A percentile compares a stretch with the other conserved stretches of the same genome.
These are phyloP conservation scores for Labeo calbasu DNA, from an alignment of 2,797 vertebrate species.

Conservation along the genomic window DNA sequence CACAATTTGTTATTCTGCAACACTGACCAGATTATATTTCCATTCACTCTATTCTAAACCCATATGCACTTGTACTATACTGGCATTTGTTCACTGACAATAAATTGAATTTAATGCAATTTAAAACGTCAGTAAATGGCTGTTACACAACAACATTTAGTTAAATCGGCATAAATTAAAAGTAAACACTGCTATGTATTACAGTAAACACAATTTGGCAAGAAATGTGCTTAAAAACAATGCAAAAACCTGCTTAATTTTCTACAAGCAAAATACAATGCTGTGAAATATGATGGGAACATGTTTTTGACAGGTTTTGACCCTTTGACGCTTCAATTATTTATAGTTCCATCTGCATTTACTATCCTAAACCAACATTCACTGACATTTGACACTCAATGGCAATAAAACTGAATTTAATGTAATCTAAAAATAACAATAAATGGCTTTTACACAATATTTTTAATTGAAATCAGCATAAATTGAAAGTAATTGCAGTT, in stretches of 20 bases:
- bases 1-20: background rate
- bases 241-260: background rate
- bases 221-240: background rate
- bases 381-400: background rate
- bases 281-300: background rate
- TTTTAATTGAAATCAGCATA: no score
- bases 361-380: background rate
- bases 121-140: background rate
- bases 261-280: background rate
- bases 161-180: background rate
- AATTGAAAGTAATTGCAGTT: no score
- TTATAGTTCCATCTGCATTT: background rate
- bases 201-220: background rate
- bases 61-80: background rate
- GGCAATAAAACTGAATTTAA: background rate
- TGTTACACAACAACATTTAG: background rate
- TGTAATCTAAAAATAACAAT: background rate
- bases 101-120: background rate
- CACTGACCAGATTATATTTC: background rate
- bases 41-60: background rate
- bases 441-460: background rate
- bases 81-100: background rate
- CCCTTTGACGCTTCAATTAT: background rate
- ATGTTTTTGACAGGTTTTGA: background rate
- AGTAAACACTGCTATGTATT: background rate